phyloP scores from a whole-genome alignment of 2,888 invertebrate species.

The Thymelicus sylvestris region DNA sequence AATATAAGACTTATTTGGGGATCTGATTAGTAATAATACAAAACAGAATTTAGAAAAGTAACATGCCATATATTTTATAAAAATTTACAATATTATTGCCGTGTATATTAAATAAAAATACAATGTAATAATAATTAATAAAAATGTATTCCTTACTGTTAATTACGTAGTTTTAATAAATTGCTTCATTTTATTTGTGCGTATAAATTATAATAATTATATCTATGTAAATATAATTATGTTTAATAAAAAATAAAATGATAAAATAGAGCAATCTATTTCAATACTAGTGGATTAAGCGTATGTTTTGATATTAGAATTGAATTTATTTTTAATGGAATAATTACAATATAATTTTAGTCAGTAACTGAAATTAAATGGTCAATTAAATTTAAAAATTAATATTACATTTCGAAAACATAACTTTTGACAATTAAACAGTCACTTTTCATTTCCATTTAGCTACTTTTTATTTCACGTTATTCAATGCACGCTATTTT shows the following conservation, averaged over 20 bases:
- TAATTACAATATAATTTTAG: constrained; percentile 21
- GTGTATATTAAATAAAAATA: constrained; percentile 65
- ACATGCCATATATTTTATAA: constrained; percentile 83
- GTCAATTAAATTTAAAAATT: neutral
- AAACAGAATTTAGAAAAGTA: constrained; percentile 70
- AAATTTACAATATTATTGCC: constrained; percentile 65
- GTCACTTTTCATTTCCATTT: no score
- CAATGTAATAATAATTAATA: constrained; percentile 47
- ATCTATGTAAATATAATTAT: constrained; percentile 28
- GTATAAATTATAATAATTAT: constrained; percentile 31
- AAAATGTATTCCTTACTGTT: constrained; percentile 48
- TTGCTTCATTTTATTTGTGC: constrained; percentile 64
- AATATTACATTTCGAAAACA: no score
- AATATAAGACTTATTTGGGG: constrained; percentile 36
- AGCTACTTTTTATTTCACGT: no score
- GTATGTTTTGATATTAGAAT: constrained; percentile 42
- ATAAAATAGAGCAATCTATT: constrained; percentile 66
- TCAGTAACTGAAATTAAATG: constrained; percentile 12
- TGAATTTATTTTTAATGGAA: constrained; percentile 9
- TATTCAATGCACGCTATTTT: no score
- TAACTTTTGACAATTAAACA: no score
- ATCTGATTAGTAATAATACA: constrained; percentile 50
- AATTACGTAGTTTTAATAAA: constrained; percentile 51
- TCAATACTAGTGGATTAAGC: constrained; percentile 48
- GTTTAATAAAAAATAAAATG: constrained; percentile 42